Evolutionary conservation across 2,797 vertebrate genomes (phyloP), one percentile per base, ranked within the genome.

Genomic region (Apodemus agrarius): DNA sequence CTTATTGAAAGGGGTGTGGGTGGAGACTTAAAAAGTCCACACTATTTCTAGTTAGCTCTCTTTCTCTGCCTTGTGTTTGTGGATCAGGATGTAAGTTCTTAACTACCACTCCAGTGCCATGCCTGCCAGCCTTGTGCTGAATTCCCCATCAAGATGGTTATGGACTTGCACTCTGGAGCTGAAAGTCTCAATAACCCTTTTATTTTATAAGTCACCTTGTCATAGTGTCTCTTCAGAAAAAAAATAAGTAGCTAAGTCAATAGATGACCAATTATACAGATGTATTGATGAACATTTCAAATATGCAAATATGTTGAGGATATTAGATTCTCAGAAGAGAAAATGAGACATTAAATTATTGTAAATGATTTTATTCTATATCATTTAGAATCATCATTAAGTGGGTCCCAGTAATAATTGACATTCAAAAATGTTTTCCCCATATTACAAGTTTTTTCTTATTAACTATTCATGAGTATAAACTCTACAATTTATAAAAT

Each of bases 381-480:
- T 59, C 96, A 93, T 79, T 95, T 31, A n/a, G 84, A 96, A 92
- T 65, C 96, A 96, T 46, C 34, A 3, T 7, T 93, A 2, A 0
- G 0, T 19, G 46, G 65, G 3, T n/a, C 75, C 21, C n/a, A 92
- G 52, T 90, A 10, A n/a, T 80, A 93, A 92, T 91, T 0, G 63
- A 84, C 8, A 61, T n/a, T 52, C 49, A 65, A 16, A 89, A 76
- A 22, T 21, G 10, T 40, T 13, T 14, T 2, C 2, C 16, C 1
- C n/a, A 49, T 85, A 61, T 43, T 34, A 59, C 61, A 81, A 67
- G 78, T 61, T 91, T 94, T 34, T 12, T 9, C 63, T 65, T 69
- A 91, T 43, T 80, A 75, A 65, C 76, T 85, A 40, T 37, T 76
- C 86, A 52, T 91, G 69, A 75, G 57, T 87, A 57, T 46, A 49